A percentile compares a stretch with the other conserved stretches of the same genome.
Evolutionary conservation across 2,113 vertebrate genomes (phyloP).

Genomic region (Cinclus mexicanus): DNA sequence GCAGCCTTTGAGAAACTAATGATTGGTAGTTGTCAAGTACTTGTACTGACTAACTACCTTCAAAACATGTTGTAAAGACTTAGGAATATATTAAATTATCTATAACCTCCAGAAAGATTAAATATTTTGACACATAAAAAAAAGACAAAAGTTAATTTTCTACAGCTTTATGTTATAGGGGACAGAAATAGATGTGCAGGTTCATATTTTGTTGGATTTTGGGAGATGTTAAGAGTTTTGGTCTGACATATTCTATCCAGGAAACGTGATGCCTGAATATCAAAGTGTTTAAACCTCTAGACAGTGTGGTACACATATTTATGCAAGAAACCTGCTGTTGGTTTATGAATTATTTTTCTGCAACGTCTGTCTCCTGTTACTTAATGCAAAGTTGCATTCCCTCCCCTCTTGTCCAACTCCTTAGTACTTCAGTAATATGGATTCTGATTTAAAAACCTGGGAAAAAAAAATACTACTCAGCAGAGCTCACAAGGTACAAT

Average conservation of each 20-base stretch:
- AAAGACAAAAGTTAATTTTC: background rate
- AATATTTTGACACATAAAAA: background rate
- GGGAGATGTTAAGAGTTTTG: background rate
- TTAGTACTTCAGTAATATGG: background rate
- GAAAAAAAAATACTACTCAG: background rate
- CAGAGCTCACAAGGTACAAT: background rate
- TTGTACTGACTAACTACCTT: conserved; percentile 41
- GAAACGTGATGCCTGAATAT: background rate
- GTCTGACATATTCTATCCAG: background rate
- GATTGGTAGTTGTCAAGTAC: conserved; percentile 16
- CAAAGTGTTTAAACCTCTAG: background rate
- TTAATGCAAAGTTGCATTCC: background rate
- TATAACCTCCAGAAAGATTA: background rate
- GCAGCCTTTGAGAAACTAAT: conserved; percentile 18
- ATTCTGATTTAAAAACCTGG: background rate
- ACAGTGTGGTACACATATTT: background rate
- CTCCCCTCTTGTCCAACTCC: background rate
- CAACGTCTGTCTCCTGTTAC: background rate
- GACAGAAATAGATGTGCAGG: background rate
- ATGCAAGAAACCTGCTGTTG: background rate
- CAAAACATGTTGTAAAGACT: background rate
- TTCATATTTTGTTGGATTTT: background rate
- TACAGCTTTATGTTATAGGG: background rate
- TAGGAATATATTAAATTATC: background rate
- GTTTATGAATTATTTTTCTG: background rate